Evolutionary conservation across 2,888 invertebrate genomes (phyloP), one percentile per base, ranked within the genome.

Genomic region (Biston stratarius): DNA sequence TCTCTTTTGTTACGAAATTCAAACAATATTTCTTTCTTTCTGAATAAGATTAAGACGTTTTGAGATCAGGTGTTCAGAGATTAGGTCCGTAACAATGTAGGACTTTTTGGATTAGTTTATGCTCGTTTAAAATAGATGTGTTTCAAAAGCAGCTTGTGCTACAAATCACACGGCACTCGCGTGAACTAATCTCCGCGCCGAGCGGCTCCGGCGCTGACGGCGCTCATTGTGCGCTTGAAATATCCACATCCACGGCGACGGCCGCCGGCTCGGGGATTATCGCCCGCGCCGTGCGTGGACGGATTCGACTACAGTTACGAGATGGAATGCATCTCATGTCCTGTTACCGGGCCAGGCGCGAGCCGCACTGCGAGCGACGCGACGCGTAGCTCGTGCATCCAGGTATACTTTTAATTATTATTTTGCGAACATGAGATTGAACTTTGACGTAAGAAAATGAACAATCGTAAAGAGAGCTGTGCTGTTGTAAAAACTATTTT

Each of bases 161-260:
- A 8, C 7, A 33, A 10, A 24, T 24, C 1, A 24, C 24, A 24
- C 24, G 24, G 3, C 24, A 24, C 24, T 24, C 3, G 24, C 24
- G 24, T 24, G 24, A 1, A 24, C 24, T 24, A 24, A 24, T 24
- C 24, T 3, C 24, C 24, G 24, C 24, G 3, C 24, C 24, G 42
- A 42, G 44, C 10, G 56, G 33, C 56, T 45, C 56, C 24, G 24
- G 24, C 24, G 24, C 24, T 57, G 57, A 57, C 57, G 47, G 57
- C 57, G 36, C 11, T 36, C 11, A 36, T 57, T 57, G 36, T 57
- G 33, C 47, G 47, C 9, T 7, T 36, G 51, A 52, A 5, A 14
- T 36, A 47, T 45, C 34, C 15, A 15, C 24, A n/a, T 34, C 57
- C 15, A 38, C 3, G 5, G n/a, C 34, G 57, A 57, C 57, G 57